Base-by-base conservation (phyloP, 2,113 vertebrate species). In the Aphelocoma coerulescens region DNA sequence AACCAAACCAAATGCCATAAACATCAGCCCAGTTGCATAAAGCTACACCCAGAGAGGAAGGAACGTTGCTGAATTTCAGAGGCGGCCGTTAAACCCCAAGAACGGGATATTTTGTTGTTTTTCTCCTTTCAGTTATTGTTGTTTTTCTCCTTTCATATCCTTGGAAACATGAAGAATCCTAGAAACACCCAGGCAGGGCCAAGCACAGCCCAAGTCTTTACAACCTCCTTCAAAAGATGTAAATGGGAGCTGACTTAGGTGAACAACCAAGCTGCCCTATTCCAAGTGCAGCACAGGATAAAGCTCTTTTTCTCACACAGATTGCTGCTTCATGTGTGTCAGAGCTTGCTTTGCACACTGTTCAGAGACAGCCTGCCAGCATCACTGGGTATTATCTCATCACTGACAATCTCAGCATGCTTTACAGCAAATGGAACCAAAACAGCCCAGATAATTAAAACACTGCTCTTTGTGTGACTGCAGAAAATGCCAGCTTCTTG, bases 381-480 rank as follows among this genome's bases (percentile, higher is more conserved):
- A 59, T 79, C 5, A 37, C 76, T 11, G 35, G n/a, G 6, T 20
- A 35, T 83, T 41, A 80, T 59, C 79, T 92, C 69, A n/a, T 48
- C 83, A 26, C 82, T 4, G 46, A 54, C 88, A 74, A 41, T 23
- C 63, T 41, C 88, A 48, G 61, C 41, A 6, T 17, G 58, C 77
- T 51, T 75, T 48, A 41, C 58, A 75, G 87, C 71, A 68, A 93
- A 41, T 19, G 39, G 95, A 92, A 63, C 3, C 86, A 88, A 59
- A 89, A 5, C 10, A 85, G 62, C 75, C 49, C 80, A 48, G 67
- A 80, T 18, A 81, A 30, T 84, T 75, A 63, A 84, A 91, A 75
- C 92, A 44, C 24, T 57, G 63, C 92, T 90, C 48, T 83, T 95
- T 66, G 95, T 95, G 61, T 55, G 75, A 54, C 95, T 69, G 85